Evolutionary conservation across 2,888 invertebrate genomes (phyloP).

Genomic region (Hermaeophaga mercurialis): DNA sequence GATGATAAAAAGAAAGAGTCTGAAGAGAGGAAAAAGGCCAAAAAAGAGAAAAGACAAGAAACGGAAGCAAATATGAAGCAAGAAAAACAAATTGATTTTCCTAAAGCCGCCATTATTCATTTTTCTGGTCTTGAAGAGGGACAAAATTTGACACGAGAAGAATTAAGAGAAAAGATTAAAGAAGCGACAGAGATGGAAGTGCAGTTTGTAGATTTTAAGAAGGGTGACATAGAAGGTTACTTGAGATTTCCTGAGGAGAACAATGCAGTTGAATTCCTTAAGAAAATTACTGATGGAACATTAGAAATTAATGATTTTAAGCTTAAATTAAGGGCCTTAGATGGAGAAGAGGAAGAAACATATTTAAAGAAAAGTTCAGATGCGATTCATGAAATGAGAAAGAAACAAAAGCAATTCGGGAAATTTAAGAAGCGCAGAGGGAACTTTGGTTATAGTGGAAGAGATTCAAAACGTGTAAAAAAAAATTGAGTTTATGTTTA

Average conservation of each 20-base stretch:
- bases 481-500: constrained; percentile 1
- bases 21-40: constrained; percentile 59
- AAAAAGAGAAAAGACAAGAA: constrained; percentile 64
- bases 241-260: constrained; percentile 74
- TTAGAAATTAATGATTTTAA: constrained; percentile 48
- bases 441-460: constrained; percentile 41
- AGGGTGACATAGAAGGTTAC: constrained; percentile 75
- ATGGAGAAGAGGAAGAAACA: constrained; percentile 74
- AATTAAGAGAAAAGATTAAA: constrained; percentile 68
- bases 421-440: constrained; percentile 50
- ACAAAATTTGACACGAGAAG: constrained; percentile 66
- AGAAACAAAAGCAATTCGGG: constrained; percentile 57
- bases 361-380: constrained; percentile 68
- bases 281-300: constrained; percentile 66
- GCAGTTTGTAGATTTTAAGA: constrained; percentile 77
- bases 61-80: constrained; percentile 31
- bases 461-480: constrained; percentile 27
- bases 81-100: constrained; percentile 61
- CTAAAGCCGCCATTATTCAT: constrained; percentile 76
- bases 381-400: constrained; percentile 61
- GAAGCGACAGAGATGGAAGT: constrained; percentile 65
- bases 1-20: constrained; percentile 72
- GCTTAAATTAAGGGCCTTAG: constrained; percentile 64
- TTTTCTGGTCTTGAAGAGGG: constrained; percentile 68
- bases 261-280: constrained; percentile 67